phyloP scores from a whole-genome alignment of 2,888 invertebrate genomes.

The Microctonus brassicae region DNA sequence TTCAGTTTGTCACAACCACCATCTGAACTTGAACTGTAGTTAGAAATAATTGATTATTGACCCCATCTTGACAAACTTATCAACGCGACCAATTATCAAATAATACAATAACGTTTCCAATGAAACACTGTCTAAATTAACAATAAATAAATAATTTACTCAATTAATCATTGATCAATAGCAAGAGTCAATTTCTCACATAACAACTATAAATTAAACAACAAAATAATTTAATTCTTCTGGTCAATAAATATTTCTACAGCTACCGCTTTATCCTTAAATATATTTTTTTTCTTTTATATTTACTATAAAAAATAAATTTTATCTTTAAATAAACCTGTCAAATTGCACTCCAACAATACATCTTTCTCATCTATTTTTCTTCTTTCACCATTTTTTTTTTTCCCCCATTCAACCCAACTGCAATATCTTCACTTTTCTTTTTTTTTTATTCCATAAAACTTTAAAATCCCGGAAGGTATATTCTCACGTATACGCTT shows the following conservation, averaged over 20 bases:
- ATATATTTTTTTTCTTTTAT: too few relatives aligned
- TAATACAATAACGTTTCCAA: neutral
- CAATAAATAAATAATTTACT: neutral
- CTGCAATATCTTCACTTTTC: neutral
- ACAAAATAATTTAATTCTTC: too few relatives aligned
- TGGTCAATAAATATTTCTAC: too few relatives aligned
- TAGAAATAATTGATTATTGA: slow-evolving; percentile 54
- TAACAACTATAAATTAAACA: too few relatives aligned
- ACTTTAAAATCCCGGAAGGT: neutral
- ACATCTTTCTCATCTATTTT: neutral
- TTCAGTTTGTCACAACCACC: slow-evolving; percentile 17
- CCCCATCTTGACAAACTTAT: slow-evolving; percentile 30
- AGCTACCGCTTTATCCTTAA: too few relatives aligned
- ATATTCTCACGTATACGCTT: neutral
- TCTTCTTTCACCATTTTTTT: neutral
- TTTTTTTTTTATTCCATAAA: neutral
- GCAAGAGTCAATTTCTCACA: neutral
- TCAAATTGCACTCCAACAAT: neutral
- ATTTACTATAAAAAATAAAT: too few relatives aligned
- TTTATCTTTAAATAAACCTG: neutral
- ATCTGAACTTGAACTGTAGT: slow-evolving; percentile 54
- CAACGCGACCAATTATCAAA: slow-evolving; percentile 35
- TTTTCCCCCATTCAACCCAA: neutral
- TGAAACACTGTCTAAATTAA: neutral
- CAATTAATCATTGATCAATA: neutral